Conservation (phyloP, 2,888 invertebrate species). For the Noctua pronuba region DNA sequence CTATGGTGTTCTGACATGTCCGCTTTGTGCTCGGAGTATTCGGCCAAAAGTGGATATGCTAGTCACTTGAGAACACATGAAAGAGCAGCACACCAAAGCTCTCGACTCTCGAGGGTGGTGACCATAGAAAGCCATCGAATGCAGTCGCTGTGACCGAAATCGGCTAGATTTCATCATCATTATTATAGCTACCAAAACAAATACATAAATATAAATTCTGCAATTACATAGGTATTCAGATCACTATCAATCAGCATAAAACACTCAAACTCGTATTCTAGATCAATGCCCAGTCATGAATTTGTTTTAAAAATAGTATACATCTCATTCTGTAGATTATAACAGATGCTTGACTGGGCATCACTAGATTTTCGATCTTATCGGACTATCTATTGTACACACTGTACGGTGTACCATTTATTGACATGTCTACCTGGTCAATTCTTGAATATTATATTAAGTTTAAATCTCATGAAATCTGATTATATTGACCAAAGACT, state of each 20-base stretch:
- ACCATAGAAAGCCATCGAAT: too few relatives aligned
- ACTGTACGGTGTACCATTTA: background rate
- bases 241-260: slow-evolving; percentile 13
- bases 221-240: slow-evolving; percentile 13
- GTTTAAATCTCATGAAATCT: too few relatives aligned
- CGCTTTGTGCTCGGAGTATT: too few relatives aligned
- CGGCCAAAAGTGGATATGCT: too few relatives aligned
- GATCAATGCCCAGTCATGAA: slow-evolving; percentile 24
- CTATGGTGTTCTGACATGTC: too few relatives aligned
- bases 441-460: too few relatives aligned
- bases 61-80: too few relatives aligned
- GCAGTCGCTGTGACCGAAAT: too few relatives aligned
- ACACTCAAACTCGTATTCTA: slow-evolving; percentile 2
- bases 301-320: slow-evolving; percentile 33
- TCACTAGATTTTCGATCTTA: slow-evolving; percentile 1
- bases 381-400: background rate
- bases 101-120: too few relatives aligned
- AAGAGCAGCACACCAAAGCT: too few relatives aligned
- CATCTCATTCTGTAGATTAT: background rate
- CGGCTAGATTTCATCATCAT: background rate
- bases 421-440: background rate
- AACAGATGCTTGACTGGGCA: slow-evolving; percentile 7
- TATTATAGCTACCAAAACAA: slow-evolving; percentile 1
- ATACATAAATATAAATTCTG: slow-evolving; percentile 18
- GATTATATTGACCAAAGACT: too few relatives aligned